Evolutionary conservation across 2,113 vertebrate genomes (phyloP), one percentile per base, ranked within the genome.

Genomic region (Planiliza haematocheilus): DNA sequence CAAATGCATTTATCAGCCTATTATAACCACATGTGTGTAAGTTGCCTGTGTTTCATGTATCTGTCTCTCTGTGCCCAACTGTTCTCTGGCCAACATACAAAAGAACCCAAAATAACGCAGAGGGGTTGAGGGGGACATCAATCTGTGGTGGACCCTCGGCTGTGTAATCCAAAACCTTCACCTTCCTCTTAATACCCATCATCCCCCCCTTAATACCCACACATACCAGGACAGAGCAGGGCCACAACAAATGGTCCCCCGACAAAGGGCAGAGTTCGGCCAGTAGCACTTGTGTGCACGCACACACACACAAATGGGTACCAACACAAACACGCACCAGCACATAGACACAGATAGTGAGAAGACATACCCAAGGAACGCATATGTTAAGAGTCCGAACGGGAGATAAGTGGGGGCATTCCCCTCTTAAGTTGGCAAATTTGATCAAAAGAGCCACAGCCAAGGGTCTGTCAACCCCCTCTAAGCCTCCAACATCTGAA

Each of bases 211-310:
- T 89, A 92, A 90, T 91, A 88, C 90, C 89, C 91, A 61, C 63
- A 79, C 93, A 94, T 94, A 90, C 92, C 93, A 88, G 87, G 78
- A 88, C 79, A 83, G 83, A 89, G 78, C 77, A 82, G 81, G 87
- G 83, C 88, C 89, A 92, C 91, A 94, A 94, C 93, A 94, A 94
- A 94, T 94, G 92, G 87, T 92, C 83, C 81, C 37, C 82, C 84
- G 79, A 92, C 91, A 93, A 94, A 94, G 93, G 92, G 88, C 93
- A 93, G 86, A 90, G 88, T 91, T 91, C 85, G 74, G 80, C 81
- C 72, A 81, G 88, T 82, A 77, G 84, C 77, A 74, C 84, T 76
- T 81, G 80, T 65, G 74, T 24, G 60, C 18, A 20, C 10, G 49
- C 21, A 8, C 45, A 13, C 50, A 70, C 52, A 59, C 59, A 52